Evolutionary conservation across 2,797 vertebrate genomes (phyloP).

Genomic region (Catharus ustulatus): DNA sequence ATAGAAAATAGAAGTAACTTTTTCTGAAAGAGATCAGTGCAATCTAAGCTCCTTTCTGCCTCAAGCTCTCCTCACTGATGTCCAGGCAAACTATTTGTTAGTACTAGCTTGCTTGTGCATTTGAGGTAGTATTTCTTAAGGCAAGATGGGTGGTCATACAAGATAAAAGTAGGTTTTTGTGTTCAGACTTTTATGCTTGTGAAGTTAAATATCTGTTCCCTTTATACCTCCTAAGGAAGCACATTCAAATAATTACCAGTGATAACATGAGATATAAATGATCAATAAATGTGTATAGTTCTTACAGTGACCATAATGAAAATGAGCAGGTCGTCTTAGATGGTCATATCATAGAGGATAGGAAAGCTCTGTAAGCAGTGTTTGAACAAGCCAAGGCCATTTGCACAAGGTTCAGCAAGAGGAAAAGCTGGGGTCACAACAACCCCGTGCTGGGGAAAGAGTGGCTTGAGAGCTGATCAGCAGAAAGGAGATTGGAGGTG

Average conservation of each 20-base stretch:
- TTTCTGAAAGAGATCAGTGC: background rate
- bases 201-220: background rate
- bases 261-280: background rate
- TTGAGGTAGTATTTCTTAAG: background rate
- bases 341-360: background rate
- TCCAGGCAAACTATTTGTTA: background rate
- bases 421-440: rapidly evolving
- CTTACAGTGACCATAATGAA: background rate
- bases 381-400: background rate
- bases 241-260: background rate
- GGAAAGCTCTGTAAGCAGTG: background rate
- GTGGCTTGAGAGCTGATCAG: background rate
- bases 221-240: background rate
- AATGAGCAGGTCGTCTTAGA: background rate
- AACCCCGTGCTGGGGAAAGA: background rate
- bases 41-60: background rate
- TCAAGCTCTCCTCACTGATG: background rate
- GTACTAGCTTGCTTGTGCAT: background rate
- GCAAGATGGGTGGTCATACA: background rate
- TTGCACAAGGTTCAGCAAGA: background rate
- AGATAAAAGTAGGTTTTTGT: background rate
- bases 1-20: background rate
- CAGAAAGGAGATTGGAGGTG: background rate
- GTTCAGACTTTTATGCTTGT: background rate
- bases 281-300: background rate